phyloP scores from a whole-genome alignment of 1,140 invertebrate species.

The Apocrypta bakeri region DNA sequence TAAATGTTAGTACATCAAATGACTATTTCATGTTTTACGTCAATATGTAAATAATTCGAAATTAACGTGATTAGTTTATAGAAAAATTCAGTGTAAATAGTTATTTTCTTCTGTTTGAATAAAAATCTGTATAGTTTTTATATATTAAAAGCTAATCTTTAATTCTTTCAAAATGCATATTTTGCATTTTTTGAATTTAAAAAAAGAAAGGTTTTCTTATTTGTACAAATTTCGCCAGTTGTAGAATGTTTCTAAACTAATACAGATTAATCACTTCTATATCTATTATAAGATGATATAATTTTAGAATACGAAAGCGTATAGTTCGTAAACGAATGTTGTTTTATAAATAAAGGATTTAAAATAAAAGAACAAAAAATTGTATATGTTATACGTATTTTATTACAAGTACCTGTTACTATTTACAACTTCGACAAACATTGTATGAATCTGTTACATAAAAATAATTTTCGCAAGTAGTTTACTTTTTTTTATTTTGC shows the following conservation, averaged over 20 bases:
- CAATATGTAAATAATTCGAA: neutral
- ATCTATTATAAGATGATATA: too few species aligned
- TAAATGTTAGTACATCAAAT: neutral
- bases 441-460: constrained; percentile 69
- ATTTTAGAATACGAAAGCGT: too few species aligned
- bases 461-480: constrained; percentile 68
- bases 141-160: too few species aligned
- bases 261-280: too few species aligned
- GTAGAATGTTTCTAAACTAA: too few species aligned
- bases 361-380: neutral
- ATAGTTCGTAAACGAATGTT: too few species aligned
- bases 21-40: too few species aligned
- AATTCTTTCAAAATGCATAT: too few species aligned
- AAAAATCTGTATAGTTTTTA: neutral
- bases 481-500: constrained; percentile 56
- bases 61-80: neutral
- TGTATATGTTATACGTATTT: constrained; percentile 60
- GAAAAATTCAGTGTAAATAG: neutral
- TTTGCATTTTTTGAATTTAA: too few species aligned
- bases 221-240: too few species aligned
- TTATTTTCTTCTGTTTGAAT: neutral
- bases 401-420: constrained; percentile 73
- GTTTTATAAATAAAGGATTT: too few species aligned
- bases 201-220: too few species aligned
- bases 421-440: constrained; percentile 70